phyloP scores from a whole-genome alignment of 2,113 vertebrate species.

The Otis tarda region DNA sequence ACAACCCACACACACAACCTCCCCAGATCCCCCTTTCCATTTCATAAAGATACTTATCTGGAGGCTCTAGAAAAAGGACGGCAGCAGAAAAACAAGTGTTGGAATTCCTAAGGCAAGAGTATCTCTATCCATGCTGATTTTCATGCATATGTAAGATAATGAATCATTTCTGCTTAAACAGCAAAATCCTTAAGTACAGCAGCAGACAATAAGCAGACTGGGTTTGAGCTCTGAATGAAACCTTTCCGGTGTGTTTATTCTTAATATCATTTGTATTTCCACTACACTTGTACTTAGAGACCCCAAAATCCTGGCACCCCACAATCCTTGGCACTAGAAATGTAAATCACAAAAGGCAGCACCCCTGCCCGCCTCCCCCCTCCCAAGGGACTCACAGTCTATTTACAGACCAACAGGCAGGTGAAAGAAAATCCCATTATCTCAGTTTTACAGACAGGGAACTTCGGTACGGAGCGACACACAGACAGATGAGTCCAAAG shows the following conservation, averaged over 20 bases:
- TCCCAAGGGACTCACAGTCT: not conserved
- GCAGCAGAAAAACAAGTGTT: not conserved
- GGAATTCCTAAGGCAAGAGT: not conserved
- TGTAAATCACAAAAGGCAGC: not conserved
- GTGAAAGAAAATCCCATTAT: not conserved
- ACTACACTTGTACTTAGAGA: not conserved
- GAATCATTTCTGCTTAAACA: not conserved
- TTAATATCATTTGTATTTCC: not conserved
- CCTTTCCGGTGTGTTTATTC: not conserved
- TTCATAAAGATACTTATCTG: not conserved
- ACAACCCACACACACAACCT: no score
- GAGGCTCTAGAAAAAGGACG: not conserved
- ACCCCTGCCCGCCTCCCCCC: not conserved
- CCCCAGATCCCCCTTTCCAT: not conserved
- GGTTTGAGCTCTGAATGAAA: not conserved
- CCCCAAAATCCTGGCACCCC: not conserved
- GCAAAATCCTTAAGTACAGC: not conserved
- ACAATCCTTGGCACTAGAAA: not conserved
- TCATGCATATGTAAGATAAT: not conserved
- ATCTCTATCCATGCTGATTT: not conserved
- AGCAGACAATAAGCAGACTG: not conserved
- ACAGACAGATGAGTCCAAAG: fast-evolving
- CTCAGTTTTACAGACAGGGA: not conserved
- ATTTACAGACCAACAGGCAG: not conserved
- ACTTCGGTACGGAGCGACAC: not conserved